Base-by-base conservation (phyloP, 2,797 vertebrate species). In the Melanotaenia nigrans region DNA sequence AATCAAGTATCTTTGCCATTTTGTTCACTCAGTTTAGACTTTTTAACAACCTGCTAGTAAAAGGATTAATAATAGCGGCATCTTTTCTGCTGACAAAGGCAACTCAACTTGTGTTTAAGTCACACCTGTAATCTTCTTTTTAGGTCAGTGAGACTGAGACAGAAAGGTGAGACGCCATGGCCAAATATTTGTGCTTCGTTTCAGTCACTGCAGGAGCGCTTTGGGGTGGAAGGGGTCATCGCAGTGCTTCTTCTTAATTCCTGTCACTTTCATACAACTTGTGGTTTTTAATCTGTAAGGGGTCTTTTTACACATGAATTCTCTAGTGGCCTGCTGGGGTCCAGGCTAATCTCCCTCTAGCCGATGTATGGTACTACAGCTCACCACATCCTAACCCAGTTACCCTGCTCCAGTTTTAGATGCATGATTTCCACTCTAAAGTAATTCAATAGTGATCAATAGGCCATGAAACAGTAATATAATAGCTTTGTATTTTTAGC, bases 121-220 rank as follows among this genome's bases (percentile, higher is more conserved):
- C 59, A 74, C 65, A 47, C 71, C 61, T 85, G 63, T 81, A 11
- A 81, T 89, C 62, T 89, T 89, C 65, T 81, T 86, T 86, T 75
- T 75, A 91, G 88, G 85, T 86, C 68, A 68, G 56, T 87, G 85
- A 88, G 62, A 68, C 60, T 85, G 78, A 84, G 73, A 65, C 75
- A 55, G 81, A 84, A 67, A 86, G 90, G 85, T 90, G 78, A 90
- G 85, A 73, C 1, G 11, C 62, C 20, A 0, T 4, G 33, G 61
- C 11, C 18, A 33, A 49, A 65, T 56, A 55, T 51, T 6, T 42
- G 28, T 45, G 40, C 54, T 74, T 77, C 61, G n/a, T 32, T 32
- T 70, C 45, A 47, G 61, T 77, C 64, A 61, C 66, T 74, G 40
- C 40, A 35, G 65, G 32, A 36, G 38, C 35, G 51, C 32, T 74